Percentiles rank a stretch among this genome's conserved stretches.
Conservation (phyloP, 2,113 vertebrate genomes). For the Genyomyrus donnyi region DNA sequence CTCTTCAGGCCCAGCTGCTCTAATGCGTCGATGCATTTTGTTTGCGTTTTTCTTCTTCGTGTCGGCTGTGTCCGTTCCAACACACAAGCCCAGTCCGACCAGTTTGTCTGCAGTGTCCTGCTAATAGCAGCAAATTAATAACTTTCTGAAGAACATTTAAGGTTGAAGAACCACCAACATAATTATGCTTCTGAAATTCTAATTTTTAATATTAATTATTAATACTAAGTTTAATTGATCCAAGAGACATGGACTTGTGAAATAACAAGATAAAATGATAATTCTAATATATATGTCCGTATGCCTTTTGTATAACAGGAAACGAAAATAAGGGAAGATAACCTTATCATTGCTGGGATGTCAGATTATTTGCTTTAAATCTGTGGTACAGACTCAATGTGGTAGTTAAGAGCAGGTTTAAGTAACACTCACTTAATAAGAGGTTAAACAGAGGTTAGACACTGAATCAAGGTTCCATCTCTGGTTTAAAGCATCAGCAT, state of each 20-base stretch:
- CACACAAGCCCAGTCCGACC: not conserved
- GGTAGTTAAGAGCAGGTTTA: not conserved
- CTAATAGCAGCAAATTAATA: not conserved
- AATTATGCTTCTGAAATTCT: not conserved
- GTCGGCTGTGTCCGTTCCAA: constrained; percentile 26
- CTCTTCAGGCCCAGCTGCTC: constrained; percentile 27
- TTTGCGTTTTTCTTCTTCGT: constrained; percentile 17
- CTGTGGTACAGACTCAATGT: not conserved
- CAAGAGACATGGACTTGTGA: not conserved
- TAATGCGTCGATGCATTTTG: constrained; percentile 6
- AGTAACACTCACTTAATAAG: not conserved
- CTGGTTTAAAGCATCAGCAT: not conserved
- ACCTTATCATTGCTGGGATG: not conserved
- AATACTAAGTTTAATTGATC: not conserved
- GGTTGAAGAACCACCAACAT: not conserved
- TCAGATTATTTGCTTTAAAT: not conserved
- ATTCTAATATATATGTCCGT: not conserved
- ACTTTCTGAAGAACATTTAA: not conserved
- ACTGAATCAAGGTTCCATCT: not conserved
- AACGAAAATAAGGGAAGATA: not conserved
- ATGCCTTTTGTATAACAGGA: not conserved
- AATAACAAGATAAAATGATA: not conserved
- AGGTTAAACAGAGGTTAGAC: not conserved
- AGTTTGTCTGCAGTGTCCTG: not conserved
- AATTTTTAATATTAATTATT: not conserved